Evolutionary conservation across 2,888 invertebrate species (phyloP).

Genomic region (Allolobophora icterica): DNA sequence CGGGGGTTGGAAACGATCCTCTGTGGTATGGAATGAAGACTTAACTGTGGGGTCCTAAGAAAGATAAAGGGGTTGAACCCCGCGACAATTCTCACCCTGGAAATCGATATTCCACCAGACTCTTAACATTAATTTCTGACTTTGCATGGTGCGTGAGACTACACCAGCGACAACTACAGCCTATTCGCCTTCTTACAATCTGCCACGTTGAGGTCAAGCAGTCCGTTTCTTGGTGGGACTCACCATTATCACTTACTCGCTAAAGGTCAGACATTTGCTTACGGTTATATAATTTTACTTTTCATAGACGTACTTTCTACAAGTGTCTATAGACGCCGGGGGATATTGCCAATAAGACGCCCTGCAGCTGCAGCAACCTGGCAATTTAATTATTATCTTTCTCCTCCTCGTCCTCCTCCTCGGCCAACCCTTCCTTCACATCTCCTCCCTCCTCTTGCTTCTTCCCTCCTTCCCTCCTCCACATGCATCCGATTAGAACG

Average conservation of each 20-base stretch:
- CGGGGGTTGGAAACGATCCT: too few relatives aligned
- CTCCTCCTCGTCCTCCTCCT: neutral
- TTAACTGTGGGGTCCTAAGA: too few relatives aligned
- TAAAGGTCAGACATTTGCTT: constrained; percentile 17
- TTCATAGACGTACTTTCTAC: neutral
- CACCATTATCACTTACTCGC: neutral
- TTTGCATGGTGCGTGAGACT: neutral
- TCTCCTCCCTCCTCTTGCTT: neutral
- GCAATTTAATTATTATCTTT: neutral
- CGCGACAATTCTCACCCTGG: too few relatives aligned
- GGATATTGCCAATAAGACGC: neutral
- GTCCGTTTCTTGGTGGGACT: neutral
- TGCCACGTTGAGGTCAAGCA: neutral
- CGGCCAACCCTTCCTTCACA: neutral
- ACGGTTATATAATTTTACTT: neutral
- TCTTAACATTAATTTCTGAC: neutral
- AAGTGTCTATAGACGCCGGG: neutral
- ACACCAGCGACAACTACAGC: neutral
- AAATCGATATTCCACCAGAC: neutral
- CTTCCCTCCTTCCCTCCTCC: neutral
- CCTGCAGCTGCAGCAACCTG: neutral
- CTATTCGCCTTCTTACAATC: neutral
- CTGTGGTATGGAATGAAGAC: too few relatives aligned
- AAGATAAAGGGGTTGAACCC: too few relatives aligned
- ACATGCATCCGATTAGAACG: neutral